phyloP scores from a whole-genome alignment of 1,140 invertebrate genomes.

The Drosophila ananassae region DNA sequence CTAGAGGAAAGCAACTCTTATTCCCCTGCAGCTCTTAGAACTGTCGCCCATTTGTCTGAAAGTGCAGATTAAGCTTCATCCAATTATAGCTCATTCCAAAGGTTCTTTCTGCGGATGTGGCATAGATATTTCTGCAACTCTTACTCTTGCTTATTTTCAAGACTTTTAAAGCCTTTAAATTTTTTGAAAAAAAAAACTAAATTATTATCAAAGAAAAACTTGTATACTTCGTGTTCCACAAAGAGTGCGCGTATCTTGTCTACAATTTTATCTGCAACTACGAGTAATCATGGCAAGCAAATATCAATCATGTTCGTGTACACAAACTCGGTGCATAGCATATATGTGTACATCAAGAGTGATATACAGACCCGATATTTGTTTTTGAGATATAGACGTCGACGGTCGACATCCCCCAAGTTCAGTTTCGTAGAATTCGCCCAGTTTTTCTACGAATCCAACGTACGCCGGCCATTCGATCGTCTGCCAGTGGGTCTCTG shows the following conservation, averaged over 20 bases:
- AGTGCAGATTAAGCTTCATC: constrained; percentile 36
- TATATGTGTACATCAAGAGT: not conserved
- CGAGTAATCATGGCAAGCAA: constrained; percentile 52
- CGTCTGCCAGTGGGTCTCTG: constrained; percentile 42
- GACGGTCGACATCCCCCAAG: constrained; percentile 30
- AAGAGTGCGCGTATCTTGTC: constrained; percentile 10
- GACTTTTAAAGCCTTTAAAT: not conserved
- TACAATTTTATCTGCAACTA: constrained; percentile 47
- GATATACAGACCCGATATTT: constrained; percentile 11
- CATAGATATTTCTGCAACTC: constrained; percentile 22
- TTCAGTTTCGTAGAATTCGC: constrained; percentile 67
- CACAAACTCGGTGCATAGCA: not conserved
- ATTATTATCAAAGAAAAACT: not conserved
- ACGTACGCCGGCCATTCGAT: constrained; percentile 44
- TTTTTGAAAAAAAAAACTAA: not conserved
- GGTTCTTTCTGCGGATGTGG: constrained; percentile 39
- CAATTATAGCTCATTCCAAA: constrained; percentile 38
- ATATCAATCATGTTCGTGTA: constrained; percentile 49
- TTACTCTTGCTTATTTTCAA: not conserved
- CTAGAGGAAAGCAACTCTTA: not conserved
- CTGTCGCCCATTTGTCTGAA: constrained; percentile 46
- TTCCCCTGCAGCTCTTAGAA: constrained; percentile 23
- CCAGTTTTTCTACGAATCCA: constrained; percentile 65
- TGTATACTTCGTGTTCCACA: not conserved
- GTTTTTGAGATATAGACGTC: constrained; percentile 39